Conservation (phyloP, 2,888 invertebrate species). For the Mesodorylaimus sp. region DNA sequence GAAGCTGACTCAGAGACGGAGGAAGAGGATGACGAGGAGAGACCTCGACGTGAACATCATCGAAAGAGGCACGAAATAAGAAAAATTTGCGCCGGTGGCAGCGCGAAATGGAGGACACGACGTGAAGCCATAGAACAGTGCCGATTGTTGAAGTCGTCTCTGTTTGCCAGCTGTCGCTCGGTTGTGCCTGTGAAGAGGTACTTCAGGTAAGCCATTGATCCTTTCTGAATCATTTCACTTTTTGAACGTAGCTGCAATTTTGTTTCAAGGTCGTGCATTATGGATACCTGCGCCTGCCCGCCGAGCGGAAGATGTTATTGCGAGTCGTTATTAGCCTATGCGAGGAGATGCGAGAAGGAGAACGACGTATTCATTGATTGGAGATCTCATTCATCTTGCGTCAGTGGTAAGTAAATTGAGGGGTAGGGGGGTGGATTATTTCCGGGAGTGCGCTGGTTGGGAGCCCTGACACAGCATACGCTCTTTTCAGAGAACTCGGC, state of each 20-base stretch:
- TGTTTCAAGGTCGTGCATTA: conserved; percentile 48
- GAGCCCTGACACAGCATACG: no score
- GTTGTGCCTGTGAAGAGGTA: conserved; percentile 62
- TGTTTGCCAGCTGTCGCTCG: conserved; percentile 57
- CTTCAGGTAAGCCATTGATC: conserved; percentile 41
- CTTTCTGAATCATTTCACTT: not conserved
- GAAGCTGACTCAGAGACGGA: not conserved
- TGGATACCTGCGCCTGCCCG: conserved; percentile 73
- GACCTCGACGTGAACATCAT: not conserved
- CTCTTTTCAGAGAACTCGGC: no score
- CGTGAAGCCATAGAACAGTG: conserved; percentile 31
- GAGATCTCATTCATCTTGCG: no score
- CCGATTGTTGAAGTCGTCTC: conserved; percentile 38
- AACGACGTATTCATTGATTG: conserved; percentile 35
- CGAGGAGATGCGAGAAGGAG: conserved; percentile 59
- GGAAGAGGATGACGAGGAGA: not conserved
- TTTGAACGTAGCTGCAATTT: not conserved
- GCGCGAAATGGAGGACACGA: not conserved
- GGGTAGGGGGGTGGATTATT: no score
- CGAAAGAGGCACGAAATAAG: not conserved
- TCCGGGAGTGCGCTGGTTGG: no score
- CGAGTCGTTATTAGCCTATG: conserved; percentile 70
- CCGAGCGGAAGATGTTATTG: conserved; percentile 57
- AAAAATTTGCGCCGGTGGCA: not conserved
- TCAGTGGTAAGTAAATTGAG: no score